phyloP scores from a whole-genome alignment of 1,140 invertebrate species.

The Drosophila azteca region DNA sequence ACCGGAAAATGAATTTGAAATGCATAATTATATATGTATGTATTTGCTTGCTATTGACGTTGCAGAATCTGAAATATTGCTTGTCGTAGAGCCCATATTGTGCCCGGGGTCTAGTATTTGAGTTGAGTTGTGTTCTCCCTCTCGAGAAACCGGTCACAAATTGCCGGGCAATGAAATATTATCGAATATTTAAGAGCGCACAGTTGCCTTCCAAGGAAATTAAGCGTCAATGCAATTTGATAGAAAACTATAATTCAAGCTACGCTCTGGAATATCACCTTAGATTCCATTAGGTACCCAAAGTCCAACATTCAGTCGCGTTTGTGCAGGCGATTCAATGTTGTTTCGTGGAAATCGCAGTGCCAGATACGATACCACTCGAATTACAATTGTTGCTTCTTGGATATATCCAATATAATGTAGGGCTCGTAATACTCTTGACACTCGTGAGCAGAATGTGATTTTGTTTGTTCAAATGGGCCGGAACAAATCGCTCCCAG shows the following conservation, averaged over 20 bases:
- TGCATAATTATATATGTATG: no score
- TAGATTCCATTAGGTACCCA: constrained; percentile 3
- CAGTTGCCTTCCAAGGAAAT: constrained; percentile 15
- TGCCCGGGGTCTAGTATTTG: not conserved
- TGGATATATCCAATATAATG: constrained; percentile 30
- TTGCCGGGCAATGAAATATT: constrained; percentile 41
- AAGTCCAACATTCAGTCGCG: constrained; percentile 11
- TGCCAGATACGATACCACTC: constrained; percentile 27
- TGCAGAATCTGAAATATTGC: no score
- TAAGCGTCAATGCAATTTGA: not conserved
- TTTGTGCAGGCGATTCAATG: constrained; percentile 6
- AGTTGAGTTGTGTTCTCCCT: constrained; percentile 7
- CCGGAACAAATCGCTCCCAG: constrained; percentile 25
- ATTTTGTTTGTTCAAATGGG: constrained; percentile 26
- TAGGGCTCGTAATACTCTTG: no score
- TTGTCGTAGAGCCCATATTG: no score
- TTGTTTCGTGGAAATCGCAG: not conserved
- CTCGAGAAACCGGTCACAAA: constrained; percentile 38
- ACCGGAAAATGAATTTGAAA: no score
- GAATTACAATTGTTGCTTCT: constrained; percentile 34
- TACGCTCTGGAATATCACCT: constrained; percentile 17
- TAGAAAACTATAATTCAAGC: constrained; percentile 19
- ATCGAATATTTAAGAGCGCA: constrained; percentile 23
- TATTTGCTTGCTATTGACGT: no score
- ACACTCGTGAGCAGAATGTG: constrained; percentile 4